Conservation (phyloP, 2,113 vertebrate species). For the Phyllopteryx taeniolatus region DNA sequence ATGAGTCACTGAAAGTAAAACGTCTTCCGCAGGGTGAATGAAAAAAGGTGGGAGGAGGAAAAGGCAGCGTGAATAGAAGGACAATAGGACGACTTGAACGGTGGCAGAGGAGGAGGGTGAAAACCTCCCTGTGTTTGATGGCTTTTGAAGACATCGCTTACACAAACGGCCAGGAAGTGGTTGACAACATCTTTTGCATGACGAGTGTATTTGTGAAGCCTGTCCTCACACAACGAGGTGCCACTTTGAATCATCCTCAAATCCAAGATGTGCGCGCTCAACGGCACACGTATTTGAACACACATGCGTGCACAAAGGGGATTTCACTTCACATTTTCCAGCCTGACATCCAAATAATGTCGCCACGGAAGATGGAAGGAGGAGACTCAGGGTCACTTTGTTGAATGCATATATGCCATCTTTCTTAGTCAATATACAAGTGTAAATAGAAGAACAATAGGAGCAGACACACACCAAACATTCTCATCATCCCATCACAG, state of each 20-base stretch:
- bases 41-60: slow-evolving; percentile 28
- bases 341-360: slow-evolving; percentile 48
- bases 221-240: slow-evolving; percentile 84
- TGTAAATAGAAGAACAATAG: slow-evolving; percentile 15
- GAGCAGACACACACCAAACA: slow-evolving; percentile 6
- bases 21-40: slow-evolving; percentile 22
- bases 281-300: slow-evolving; percentile 40
- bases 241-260: slow-evolving; percentile 93
- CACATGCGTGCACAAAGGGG: slow-evolving; percentile 43
- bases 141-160: slow-evolving; percentile 78
- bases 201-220: slow-evolving; percentile 90
- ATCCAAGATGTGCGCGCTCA: slow-evolving; percentile 26
- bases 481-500: background rate
- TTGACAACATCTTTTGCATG: slow-evolving; percentile 81
- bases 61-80: slow-evolving; percentile 53
- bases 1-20: slow-evolving; percentile 24
- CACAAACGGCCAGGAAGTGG: slow-evolving; percentile 79
- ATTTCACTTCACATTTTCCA: slow-evolving; percentile 64
- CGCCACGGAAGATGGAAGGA: slow-evolving; percentile 16
- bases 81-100: slow-evolving; percentile 60
- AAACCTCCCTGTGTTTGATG: slow-evolving; percentile 65
- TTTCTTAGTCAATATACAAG: slow-evolving; percentile 40
- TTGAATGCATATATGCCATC: slow-evolving; percentile 6
- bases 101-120: slow-evolving; percentile 43
- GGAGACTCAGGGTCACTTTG: slow-evolving; percentile 45